These are phyloP conservation scores for Aix galericulata DNA, from an alignment of 2,113 vertebrate species.

Conservation along the genomic window DNA sequence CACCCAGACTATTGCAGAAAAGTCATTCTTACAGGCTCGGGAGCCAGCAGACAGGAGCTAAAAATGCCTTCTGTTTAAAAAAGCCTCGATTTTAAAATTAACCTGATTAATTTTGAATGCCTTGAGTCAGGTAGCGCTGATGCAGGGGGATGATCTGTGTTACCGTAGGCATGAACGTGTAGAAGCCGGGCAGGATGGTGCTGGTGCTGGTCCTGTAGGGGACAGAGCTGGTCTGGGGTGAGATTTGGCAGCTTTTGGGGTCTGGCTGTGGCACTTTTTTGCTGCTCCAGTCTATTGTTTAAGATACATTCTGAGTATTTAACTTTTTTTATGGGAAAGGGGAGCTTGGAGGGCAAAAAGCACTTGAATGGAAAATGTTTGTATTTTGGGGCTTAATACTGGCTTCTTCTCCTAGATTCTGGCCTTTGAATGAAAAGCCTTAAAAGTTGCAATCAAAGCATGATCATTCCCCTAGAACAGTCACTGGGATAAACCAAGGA, in stretches of 20 bases:
- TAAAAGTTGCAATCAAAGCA: neutral
- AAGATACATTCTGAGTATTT: neutral
- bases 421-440: neutral
- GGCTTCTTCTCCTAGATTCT: neutral
- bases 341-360: no score
- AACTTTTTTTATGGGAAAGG: neutral
- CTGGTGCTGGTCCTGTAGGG: neutral
- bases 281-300: neutral
- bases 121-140: conserved; percentile 26
- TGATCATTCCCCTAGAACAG: neutral
- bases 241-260: neutral
- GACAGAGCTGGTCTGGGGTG: neutral
- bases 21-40: conserved; percentile 26
- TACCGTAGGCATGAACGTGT: neutral
- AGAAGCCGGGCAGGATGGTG: neutral
- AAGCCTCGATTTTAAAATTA: conserved; percentile 33
- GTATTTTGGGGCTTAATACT: neutral
- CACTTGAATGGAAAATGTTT: neutral
- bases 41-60: conserved; percentile 33
- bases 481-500: neutral
- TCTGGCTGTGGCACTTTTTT: neutral
- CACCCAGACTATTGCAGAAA: conserved; percentile 48
- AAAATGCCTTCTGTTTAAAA: conserved; percentile 46
- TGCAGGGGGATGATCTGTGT: conserved; percentile 12
- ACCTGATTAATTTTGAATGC: conserved; percentile 58